Evolutionary conservation across 2,113 vertebrate genomes (phyloP).

Genomic region (Psittacus erithacus): DNA sequence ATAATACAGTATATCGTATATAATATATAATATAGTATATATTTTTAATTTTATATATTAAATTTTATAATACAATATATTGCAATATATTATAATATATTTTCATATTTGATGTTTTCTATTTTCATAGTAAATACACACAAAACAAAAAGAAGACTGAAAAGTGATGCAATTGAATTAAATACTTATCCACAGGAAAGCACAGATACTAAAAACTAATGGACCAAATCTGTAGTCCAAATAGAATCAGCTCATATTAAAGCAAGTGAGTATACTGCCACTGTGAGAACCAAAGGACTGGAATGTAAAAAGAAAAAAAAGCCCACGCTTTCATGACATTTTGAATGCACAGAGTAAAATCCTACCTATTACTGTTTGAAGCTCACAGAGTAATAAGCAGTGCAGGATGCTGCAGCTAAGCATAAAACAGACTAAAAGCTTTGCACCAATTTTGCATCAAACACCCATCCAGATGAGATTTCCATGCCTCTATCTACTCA

Average conservation of each 20-base stretch:
- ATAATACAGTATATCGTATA: too few relatives aligned
- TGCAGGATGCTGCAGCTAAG: background rate
- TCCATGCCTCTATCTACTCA: background rate
- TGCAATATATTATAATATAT: too few relatives aligned
- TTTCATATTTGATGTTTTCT: background rate
- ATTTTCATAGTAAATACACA: background rate
- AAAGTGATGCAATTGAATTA: background rate
- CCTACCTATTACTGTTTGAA: background rate
- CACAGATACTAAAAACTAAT: background rate
- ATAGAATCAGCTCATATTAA: background rate
- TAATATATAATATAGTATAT: too few relatives aligned
- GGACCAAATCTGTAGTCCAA: background rate
- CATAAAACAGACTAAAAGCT: background rate
- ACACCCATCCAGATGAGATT: background rate
- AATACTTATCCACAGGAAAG: background rate
- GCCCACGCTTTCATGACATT: background rate
- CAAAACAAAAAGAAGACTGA: background rate
- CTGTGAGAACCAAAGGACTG: background rate
- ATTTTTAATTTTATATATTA: too few relatives aligned
- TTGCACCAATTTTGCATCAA: background rate
- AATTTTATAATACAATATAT: too few relatives aligned
- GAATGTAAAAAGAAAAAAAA: background rate
- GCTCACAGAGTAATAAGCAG: rapidly evolving
- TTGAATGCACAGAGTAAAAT: background rate
- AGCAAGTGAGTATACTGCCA: background rate